A percentile compares a stretch with the other conserved stretches of the same genome.
These are phyloP conservation scores for Drosophila peninsularis DNA, from an alignment of 2,888 invertebrate genomes.

Conservation along the genomic window DNA sequence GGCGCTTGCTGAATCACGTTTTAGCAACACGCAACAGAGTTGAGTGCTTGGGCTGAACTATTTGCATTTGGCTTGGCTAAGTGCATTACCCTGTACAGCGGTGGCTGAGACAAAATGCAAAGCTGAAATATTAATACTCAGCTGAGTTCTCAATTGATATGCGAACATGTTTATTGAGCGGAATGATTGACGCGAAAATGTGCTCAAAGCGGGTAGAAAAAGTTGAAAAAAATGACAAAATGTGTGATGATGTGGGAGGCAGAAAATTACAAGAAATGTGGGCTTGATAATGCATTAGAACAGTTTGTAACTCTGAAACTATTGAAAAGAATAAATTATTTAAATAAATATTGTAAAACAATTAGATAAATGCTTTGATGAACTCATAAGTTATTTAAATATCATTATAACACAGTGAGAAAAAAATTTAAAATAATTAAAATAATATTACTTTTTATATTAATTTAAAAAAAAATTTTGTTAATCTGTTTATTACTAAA, in stretches of 20 bases:
- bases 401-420: too few species aligned
- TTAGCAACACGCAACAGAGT: slow-evolving; percentile 10
- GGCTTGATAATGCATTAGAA: not conserved
- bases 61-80: slow-evolving; percentile 37
- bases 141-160: slow-evolving; percentile 18
- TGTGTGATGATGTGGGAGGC: not conserved
- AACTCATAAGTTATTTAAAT: too few species aligned
- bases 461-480: too few species aligned
- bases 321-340: not conserved
- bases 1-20: slow-evolving; percentile 30
- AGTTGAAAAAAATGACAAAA: not conserved
- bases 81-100: slow-evolving; percentile 32
- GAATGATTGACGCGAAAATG: slow-evolving; percentile 10
- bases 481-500: too few species aligned
- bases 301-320: not conserved
- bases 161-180: slow-evolving; percentile 7
- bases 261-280: not conserved
- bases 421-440: too few species aligned
- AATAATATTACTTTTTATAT: too few species aligned
- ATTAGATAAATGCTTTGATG: too few species aligned
- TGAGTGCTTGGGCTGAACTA: not conserved
- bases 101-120: slow-evolving; percentile 1
- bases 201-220: not conserved
- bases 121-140: not conserved
- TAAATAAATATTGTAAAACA: too few species aligned